Evolutionary conservation across 2,888 invertebrate genomes (phyloP).

Genomic region (Temnothorax unifasciatus): DNA sequence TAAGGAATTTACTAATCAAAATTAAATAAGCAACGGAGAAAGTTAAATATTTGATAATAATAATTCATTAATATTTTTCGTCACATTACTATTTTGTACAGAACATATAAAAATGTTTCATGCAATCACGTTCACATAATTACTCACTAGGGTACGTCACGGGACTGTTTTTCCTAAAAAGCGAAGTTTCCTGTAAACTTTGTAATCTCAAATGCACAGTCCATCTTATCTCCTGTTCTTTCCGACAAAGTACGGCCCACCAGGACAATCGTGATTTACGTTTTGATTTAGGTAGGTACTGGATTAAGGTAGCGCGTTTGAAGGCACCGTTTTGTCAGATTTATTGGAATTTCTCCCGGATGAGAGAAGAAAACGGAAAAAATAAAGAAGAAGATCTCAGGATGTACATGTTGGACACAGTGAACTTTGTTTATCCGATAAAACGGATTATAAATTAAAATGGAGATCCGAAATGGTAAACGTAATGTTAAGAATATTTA

Average conservation of each 20-base stretch:
- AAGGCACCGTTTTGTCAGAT: constrained; percentile 65
- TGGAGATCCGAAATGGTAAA: not conserved
- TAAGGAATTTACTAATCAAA: not conserved
- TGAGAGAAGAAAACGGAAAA: constrained; percentile 25
- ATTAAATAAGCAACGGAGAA: not conserved
- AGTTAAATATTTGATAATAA: not conserved
- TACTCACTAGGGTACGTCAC: constrained; percentile 11
- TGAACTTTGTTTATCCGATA: not conserved
- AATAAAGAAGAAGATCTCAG: constrained; percentile 2
- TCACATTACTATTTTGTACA: not conserved
- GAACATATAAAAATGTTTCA: not conserved
- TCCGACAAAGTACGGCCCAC: constrained; percentile 55
- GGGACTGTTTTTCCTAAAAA: constrained; percentile 23
- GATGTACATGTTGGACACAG: not conserved
- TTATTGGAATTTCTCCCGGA: constrained; percentile 59
- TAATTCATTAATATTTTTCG: not conserved
- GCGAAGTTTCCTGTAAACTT: constrained; percentile 36
- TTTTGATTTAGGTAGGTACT: constrained; percentile 66
- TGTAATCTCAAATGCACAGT: constrained; percentile 59
- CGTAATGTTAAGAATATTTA: not conserved
- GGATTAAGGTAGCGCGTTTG: constrained; percentile 71
- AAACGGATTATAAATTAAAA: constrained; percentile 29
- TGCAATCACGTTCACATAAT: constrained; percentile 16
- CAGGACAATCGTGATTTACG: constrained; percentile 68
- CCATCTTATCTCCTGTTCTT: constrained; percentile 66